These are phyloP conservation scores for Muscicapa adusta DNA, from an alignment of 2,113 vertebrate genomes.

Conservation along the genomic window DNA sequence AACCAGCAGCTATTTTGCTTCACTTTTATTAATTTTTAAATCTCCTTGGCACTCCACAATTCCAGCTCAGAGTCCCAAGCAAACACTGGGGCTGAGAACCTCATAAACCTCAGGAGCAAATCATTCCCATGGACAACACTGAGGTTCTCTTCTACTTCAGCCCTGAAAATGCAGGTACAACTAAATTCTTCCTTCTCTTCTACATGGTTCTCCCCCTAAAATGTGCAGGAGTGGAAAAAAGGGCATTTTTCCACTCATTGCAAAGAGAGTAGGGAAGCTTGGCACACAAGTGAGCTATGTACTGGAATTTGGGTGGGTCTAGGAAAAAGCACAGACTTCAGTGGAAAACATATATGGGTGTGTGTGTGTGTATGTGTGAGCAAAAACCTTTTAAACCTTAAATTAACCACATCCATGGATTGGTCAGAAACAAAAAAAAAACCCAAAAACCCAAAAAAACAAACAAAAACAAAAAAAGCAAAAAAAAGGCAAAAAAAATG, in stretches of 20 bases:
- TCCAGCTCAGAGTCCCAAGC: not conserved
- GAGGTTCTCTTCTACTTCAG: not conserved
- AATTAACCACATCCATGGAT: slow-evolving; percentile 47
- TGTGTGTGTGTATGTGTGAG: slow-evolving; percentile 50
- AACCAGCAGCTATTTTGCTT: not conserved
- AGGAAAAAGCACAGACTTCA: slow-evolving; percentile 75
- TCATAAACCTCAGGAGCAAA: not conserved
- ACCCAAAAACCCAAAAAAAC: fast-evolving
- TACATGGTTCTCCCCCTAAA: not conserved
- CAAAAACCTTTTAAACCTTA: slow-evolving; percentile 64
- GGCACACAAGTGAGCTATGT: slow-evolving; percentile 50
- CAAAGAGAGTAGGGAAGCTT: slow-evolving; percentile 52
- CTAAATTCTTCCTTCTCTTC: not conserved
- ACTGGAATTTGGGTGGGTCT: slow-evolving; percentile 77
- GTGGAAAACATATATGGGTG: slow-evolving; percentile 74
- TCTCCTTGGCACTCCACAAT: not conserved
- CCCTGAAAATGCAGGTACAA: slow-evolving; percentile 21
- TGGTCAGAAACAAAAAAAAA: not conserved
- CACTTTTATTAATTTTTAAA: not conserved
- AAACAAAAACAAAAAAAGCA: not conserved
- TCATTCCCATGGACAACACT: not conserved
- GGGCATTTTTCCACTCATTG: slow-evolving; percentile 51
- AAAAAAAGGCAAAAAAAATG: too few species aligned
- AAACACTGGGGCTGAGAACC: not conserved
- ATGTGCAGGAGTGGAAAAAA: slow-evolving; percentile 17